phyloP scores from a whole-genome alignment of 2,113 vertebrate genomes.

The Cyprinus carpio region DNA sequence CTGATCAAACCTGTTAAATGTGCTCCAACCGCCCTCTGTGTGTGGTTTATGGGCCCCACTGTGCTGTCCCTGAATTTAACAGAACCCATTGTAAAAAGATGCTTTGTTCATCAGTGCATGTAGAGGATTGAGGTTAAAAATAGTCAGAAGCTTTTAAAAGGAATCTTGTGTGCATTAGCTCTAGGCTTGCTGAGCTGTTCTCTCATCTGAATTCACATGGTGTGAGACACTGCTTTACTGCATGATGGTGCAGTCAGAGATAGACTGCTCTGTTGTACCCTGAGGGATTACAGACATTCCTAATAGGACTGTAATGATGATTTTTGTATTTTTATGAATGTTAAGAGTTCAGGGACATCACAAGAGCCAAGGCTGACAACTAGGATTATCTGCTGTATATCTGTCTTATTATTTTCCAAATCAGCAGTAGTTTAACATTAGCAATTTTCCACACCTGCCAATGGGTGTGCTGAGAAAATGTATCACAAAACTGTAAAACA shows the following conservation, averaged over 20 bases:
- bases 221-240: background rate
- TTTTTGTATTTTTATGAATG: background rate
- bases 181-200: background rate
- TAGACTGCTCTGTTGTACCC: background rate
- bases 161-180: conserved; percentile 23
- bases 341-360: conserved; percentile 3
- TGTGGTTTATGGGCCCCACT: conserved; percentile 20
- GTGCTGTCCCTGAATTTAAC: background rate
- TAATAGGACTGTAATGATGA: background rate
- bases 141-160: background rate
- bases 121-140: conserved; percentile 1
- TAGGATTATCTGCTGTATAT: background rate
- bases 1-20: conserved; percentile 14
- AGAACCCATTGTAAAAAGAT: background rate
- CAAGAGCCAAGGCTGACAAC: background rate
- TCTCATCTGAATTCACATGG: conserved; percentile 15
- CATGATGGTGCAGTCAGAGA: background rate
- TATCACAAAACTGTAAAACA: too few relatives aligned
- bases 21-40: background rate
- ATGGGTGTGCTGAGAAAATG: background rate
- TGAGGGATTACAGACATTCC: background rate
- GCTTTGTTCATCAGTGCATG: background rate
- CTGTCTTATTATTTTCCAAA: background rate
- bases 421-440: background rate
- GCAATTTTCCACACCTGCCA: background rate